These are phyloP conservation scores for Drosophila chauvacae DNA, from an alignment of 1,140 invertebrate species.

Conservation along the genomic window DNA sequence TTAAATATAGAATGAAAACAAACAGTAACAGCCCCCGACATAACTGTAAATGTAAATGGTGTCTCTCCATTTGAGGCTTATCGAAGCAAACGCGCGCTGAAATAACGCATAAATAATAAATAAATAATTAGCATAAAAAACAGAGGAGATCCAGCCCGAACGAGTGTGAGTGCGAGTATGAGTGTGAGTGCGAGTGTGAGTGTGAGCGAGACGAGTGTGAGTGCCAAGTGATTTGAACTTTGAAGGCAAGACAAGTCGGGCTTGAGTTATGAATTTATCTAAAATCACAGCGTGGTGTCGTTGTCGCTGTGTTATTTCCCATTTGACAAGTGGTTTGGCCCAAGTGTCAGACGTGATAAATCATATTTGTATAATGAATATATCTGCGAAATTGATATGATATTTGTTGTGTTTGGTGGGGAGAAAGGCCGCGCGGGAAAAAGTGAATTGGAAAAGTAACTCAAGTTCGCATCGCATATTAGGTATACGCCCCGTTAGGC, in stretches of 20 bases:
- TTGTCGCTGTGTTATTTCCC: conserved; percentile 64
- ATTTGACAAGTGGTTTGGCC: conserved; percentile 81
- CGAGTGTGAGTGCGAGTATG: conserved; percentile 8
- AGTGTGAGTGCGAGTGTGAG: conserved; percentile 20
- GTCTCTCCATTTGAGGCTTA: conserved; percentile 76
- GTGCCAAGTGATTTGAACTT: conserved; percentile 81
- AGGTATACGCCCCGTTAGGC: conserved; percentile 41
- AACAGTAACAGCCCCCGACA: conserved; percentile 22
- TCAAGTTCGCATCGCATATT: conserved; percentile 29
- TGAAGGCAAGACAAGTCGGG: conserved; percentile 82
- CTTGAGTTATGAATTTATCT: conserved; percentile 81
- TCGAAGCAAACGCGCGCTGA: conserved; percentile 77
- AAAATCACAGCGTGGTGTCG: conserved; percentile 78
- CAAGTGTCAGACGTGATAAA: conserved; percentile 82
- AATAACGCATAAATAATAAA: conserved; percentile 82
- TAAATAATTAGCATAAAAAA: conserved; percentile 78
- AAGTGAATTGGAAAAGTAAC: conserved; percentile 35
- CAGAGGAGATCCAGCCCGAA: conserved; percentile 20
- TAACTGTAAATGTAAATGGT: conserved; percentile 80
- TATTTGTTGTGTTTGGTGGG: conserved; percentile 19
- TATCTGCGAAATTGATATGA: conserved; percentile 44
- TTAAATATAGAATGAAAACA: conserved; percentile 34
- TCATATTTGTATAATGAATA: conserved; percentile 59
- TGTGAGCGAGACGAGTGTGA: conserved; percentile 1
- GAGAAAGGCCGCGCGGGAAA: conserved; percentile 45